Evolutionary conservation across 2,113 vertebrate genomes (phyloP).

Genomic region (Paedocypris sp.): DNA sequence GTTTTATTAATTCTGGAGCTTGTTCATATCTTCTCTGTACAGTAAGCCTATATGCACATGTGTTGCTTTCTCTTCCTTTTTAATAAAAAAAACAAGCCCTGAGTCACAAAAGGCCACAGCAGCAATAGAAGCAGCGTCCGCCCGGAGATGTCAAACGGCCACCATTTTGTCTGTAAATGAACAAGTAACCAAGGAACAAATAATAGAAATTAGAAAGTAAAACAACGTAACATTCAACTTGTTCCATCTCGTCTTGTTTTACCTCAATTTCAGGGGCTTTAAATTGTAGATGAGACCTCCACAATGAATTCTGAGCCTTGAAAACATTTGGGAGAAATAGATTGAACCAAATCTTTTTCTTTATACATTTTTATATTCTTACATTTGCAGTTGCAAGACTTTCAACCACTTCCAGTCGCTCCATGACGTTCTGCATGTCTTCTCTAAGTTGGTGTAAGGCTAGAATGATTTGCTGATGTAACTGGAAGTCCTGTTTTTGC

Average conservation of each 20-base stretch:
- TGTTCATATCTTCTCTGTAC: neutral
- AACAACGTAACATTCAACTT: neutral
- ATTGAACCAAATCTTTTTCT: neutral
- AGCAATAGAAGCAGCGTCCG: slow-evolving; percentile 73
- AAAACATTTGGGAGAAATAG: slow-evolving; percentile 5
- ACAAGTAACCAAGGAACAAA: too few species aligned
- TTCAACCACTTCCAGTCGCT: slow-evolving; percentile 73
- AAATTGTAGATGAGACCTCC: slow-evolving; percentile 37
- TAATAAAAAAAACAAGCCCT: slow-evolving; percentile 69
- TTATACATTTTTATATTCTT: slow-evolving; percentile 6
- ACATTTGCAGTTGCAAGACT: slow-evolving; percentile 57
- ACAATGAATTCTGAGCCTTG: slow-evolving; percentile 42
- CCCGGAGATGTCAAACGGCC: slow-evolving; percentile 49
- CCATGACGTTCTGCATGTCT: slow-evolving; percentile 71
- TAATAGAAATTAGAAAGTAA: neutral
- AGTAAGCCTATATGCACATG: slow-evolving; percentile 34
- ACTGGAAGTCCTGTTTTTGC: slow-evolving; percentile 51
- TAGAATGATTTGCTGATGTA: slow-evolving; percentile 64
- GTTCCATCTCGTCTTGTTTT: neutral
- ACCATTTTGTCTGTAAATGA: slow-evolving; percentile 47
- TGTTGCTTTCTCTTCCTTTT: slow-evolving; percentile 57
- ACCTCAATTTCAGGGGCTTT: slow-evolving; percentile 44
- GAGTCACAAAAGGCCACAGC: slow-evolving; percentile 82
- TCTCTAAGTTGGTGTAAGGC: slow-evolving; percentile 70
- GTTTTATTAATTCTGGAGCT: neutral